Conservation (phyloP, 2,888 invertebrate genomes). For the Aleiodes testaceus region DNA sequence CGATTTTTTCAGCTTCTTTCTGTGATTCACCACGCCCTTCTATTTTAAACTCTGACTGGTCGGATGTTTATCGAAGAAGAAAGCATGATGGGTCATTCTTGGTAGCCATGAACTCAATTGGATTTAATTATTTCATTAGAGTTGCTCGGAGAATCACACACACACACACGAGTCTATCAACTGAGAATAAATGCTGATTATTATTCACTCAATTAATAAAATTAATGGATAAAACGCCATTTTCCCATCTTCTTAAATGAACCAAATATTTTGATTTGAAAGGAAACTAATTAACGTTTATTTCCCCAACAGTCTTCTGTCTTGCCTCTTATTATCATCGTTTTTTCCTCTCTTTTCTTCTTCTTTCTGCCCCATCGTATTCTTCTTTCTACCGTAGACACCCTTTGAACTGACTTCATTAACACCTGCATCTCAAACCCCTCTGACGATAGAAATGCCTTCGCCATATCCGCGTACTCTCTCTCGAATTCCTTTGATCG, state of each 20-base stretch:
- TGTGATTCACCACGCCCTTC: slow-evolving; percentile 3
- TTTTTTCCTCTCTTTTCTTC: not conserved
- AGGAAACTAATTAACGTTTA: not conserved
- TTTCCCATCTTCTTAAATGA: not conserved
- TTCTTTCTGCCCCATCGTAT: not conserved
- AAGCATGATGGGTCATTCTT: slow-evolving; percentile 4
- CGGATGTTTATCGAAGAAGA: slow-evolving; percentile 25
- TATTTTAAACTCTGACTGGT: not conserved
- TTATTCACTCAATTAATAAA: too few relatives aligned
- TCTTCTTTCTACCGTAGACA: slow-evolving; percentile 14
- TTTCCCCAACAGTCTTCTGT: slow-evolving; percentile 11
- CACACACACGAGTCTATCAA: not conserved
- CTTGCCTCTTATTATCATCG: not conserved
- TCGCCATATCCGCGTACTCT: slow-evolving; percentile 34
- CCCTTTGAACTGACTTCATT: slow-evolving; percentile 54
- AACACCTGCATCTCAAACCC: slow-evolving; percentile 52
- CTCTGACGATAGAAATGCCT: slow-evolving; percentile 47
- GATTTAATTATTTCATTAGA: slow-evolving; percentile 27
- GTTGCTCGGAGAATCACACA: not conserved
- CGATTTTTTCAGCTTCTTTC: not conserved
- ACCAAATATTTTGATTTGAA: slow-evolving; percentile 12
- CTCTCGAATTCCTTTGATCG: slow-evolving; percentile 43
- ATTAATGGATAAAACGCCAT: too few relatives aligned
- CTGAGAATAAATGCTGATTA: not conserved
- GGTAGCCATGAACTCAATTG: slow-evolving; percentile 27